Conservation (phyloP, 1,140 invertebrate species). For the Cheumatopsyche charites region DNA sequence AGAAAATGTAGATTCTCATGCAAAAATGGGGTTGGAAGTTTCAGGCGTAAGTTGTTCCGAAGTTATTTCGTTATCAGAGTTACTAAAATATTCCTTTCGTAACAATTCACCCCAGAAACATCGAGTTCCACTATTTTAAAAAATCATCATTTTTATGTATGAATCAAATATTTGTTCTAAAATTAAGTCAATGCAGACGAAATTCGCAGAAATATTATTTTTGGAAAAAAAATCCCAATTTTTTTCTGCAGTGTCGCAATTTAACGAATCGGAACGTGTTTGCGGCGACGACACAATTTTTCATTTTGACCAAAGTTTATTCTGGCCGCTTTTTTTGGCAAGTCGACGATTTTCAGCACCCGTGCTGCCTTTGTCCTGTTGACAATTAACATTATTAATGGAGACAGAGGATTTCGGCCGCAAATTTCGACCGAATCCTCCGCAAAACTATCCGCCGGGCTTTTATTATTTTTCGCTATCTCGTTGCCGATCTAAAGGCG, state of each 20-base stretch:
- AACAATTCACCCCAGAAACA: no score
- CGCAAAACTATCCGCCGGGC: constrained; percentile 24
- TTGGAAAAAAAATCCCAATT: background rate
- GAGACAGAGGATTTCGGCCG: constrained; percentile 10
- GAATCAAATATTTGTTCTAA: no score
- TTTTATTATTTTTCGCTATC: background rate
- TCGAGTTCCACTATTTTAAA: no score
- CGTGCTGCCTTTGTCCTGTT: constrained; percentile 8
- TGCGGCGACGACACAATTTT: constrained; percentile 9
- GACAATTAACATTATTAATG: constrained; percentile 39
- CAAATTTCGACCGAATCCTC: constrained; percentile 34
- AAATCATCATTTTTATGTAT: no score
- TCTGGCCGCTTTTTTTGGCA: no score
- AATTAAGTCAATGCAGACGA: no score
- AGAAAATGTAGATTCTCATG: background rate
- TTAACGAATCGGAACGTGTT: constrained; percentile 1
- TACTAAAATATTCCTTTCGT: no score
- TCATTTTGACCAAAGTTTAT: background rate
- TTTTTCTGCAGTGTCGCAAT: background rate
- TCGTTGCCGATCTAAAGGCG: background rate
- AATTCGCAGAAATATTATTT: background rate
- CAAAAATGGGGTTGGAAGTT: background rate
- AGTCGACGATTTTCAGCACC: constrained; percentile 10
- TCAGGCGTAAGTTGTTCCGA: background rate
- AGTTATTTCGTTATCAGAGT: no score